A percentile compares a stretch with the other conserved stretches of the same genome.
These are phyloP conservation scores for Meloidogyne hapla DNA, from an alignment of 1,140 invertebrate species.

Conservation along the genomic window DNA sequence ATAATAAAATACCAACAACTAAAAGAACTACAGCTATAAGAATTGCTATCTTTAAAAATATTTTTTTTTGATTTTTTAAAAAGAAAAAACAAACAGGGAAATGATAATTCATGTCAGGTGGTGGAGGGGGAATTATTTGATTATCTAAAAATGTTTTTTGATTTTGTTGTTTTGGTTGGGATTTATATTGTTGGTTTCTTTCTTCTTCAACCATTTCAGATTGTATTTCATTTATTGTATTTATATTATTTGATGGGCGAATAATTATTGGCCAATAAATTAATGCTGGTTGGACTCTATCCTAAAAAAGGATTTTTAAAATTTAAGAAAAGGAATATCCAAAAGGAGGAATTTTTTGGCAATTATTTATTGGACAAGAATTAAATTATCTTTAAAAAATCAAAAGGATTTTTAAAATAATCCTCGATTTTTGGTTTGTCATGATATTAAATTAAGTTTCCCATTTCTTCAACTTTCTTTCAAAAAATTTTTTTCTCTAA, in stretches of 20 bases:
- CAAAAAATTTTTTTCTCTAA: background rate
- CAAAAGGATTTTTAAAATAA: too few species aligned
- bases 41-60: constrained; percentile 30
- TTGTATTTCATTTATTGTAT: background rate
- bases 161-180: background rate
- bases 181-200: constrained; percentile 14
- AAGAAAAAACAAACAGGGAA: constrained; percentile 37
- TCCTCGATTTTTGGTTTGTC: too few species aligned
- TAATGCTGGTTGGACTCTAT: constrained; percentile 51
- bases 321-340: background rate
- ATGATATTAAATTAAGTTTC: too few species aligned
- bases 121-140: constrained; percentile 26
- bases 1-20: constrained; percentile 44
- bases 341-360: too few species aligned
- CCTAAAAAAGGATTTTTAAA: background rate
- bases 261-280: constrained; percentile 44
- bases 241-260: constrained; percentile 25
- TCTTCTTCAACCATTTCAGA: constrained; percentile 6
- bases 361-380: too few species aligned
- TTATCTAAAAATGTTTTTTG: constrained; percentile 4
- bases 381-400: too few species aligned
- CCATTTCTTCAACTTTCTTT: too few species aligned
- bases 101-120: constrained; percentile 45
- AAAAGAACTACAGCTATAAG: constrained; percentile 35
- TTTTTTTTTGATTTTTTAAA: background rate